Percentiles rank a stretch among this genome's conserved stretches.
These are phyloP conservation scores for Blomia tropicalis DNA, from an alignment of 2,888 invertebrate genomes.

Conservation along the genomic window DNA sequence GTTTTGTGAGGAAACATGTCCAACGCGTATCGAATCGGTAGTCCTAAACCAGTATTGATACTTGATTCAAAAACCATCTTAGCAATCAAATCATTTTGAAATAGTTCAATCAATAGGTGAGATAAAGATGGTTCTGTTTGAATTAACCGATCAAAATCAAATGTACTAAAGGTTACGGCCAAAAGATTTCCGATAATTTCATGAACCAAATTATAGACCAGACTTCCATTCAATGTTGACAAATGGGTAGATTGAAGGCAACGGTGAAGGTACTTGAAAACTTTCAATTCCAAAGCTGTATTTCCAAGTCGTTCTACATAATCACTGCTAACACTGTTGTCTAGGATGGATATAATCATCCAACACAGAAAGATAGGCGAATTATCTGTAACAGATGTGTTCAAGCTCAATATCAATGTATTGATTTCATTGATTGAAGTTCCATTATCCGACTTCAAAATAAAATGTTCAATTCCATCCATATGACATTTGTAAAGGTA, in stretches of 20 bases:
- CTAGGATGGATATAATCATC: slow-evolving; percentile 32
- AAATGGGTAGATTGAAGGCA: slow-evolving; percentile 29
- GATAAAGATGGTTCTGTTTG: slow-evolving; percentile 2
- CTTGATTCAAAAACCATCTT: slow-evolving; percentile 18
- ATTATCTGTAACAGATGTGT: slow-evolving; percentile 32
- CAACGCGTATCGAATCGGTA: slow-evolving; percentile 9
- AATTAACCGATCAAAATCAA: slow-evolving; percentile 18
- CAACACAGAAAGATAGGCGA: slow-evolving; percentile 35
- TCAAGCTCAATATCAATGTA: slow-evolving; percentile 29
- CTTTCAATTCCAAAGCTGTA: slow-evolving; percentile 33
- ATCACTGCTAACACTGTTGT: slow-evolving; percentile 22
- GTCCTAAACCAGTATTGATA: slow-evolving; percentile 17
- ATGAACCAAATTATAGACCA: slow-evolving; percentile 7
- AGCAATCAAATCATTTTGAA: slow-evolving; percentile 11
- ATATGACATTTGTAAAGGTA: slow-evolving; percentile 30
- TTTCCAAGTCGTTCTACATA: slow-evolving; percentile 33
- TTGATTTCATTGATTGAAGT: slow-evolving; percentile 29
- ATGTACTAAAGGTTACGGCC: slow-evolving; percentile 4
- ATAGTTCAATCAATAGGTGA: slow-evolving; percentile 13
- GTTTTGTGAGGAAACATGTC: slow-evolving; percentile 15
- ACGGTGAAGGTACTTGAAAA: slow-evolving; percentile 33
- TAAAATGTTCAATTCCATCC: slow-evolving; percentile 19
- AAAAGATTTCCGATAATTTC: slow-evolving; percentile 17
- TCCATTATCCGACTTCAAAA: slow-evolving; percentile 12
- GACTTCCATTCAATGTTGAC: slow-evolving; percentile 5